phyloP scores from a whole-genome alignment of 2,888 invertebrate genomes.

The Metopia argyrocephala region DNA sequence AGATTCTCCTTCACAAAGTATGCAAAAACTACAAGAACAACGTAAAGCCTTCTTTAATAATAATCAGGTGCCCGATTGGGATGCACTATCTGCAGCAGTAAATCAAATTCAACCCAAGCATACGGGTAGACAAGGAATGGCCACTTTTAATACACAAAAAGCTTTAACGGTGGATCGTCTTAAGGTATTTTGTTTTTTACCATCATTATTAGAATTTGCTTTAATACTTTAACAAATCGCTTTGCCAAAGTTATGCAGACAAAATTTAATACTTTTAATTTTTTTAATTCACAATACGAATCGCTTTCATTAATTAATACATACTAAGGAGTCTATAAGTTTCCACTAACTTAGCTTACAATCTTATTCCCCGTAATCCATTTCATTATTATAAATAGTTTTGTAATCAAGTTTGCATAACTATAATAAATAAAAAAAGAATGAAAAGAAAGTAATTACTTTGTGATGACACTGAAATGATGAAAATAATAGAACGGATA shows the following conservation, averaged over 20 bases:
- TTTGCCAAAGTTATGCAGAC: no score
- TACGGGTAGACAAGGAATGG: slow-evolving; percentile 81
- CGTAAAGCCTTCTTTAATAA: slow-evolving; percentile 53
- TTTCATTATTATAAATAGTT: no score
- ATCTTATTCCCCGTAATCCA: no score
- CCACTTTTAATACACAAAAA: slow-evolving; percentile 84
- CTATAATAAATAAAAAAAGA: no score
- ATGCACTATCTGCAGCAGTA: slow-evolving; percentile 74
- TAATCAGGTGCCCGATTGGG: slow-evolving; percentile 70
- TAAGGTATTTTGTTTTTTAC: slow-evolving; percentile 74
- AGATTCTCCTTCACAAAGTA: slow-evolving; percentile 45
- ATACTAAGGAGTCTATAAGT: no score
- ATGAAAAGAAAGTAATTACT: no score
- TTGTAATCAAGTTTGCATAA: no score
- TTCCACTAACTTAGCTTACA: no score
- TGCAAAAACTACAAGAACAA: slow-evolving; percentile 29
- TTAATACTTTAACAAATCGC: not conserved
- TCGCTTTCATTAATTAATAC: no score
- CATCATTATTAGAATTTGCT: not conserved
- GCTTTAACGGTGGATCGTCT: slow-evolving; percentile 85
- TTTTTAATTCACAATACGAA: no score
- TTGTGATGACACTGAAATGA: no score
- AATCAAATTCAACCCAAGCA: slow-evolving; percentile 74
- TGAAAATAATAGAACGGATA: slow-evolving; percentile 74
- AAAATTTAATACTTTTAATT: no score